Evolutionary conservation across 2,113 vertebrate species (phyloP), one percentile per base, ranked within the genome.

Genomic region (Cyprinus carpio): DNA sequence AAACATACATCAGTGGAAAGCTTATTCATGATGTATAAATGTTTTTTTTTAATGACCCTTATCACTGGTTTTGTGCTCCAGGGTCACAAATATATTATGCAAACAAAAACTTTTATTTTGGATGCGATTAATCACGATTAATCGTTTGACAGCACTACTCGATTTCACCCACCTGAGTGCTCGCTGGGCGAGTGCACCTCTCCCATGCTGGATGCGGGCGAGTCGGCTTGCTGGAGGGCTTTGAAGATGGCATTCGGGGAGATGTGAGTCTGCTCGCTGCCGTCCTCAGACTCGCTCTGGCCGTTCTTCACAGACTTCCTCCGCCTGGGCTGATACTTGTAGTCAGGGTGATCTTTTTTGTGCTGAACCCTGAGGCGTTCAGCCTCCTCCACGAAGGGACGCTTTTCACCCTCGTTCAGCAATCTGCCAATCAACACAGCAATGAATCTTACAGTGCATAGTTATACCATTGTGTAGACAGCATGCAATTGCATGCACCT

Each of bases 321-420:
- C 75, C 98, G 92, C 83, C 98, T 91, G 0, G 98, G 98, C 93
- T 98, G 98, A 94, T 99, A 99, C 86, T 99, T 99, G 94, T 99
- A 99, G 92, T 99, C 97, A 0, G 98, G 98, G 84, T 99, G 98
- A 91, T 99, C 98, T 87, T 99, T 98, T 94, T 98, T 99, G 94
- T 99, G 98, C 92, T 99, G 98, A 86, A 99, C 96, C 62, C 98
- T 95, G 87, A 99, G 96, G 87, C 98, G 93, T 92, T 99, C 98
- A 0, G 98, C 98, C 91, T 99, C 98, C 75, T 99, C 97, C 90
- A 99, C 97, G 49, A 99, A 99, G 31, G 98, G 98, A 64, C 98
- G 94, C 91, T 99, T 99, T 92, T 99, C 98, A 1, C 94, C 96
- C 84, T 99, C 97, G 5, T 98, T 99, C 64, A 99, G 93, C 85